phyloP scores from a whole-genome alignment of 1,140 invertebrate species.

The Oryzaephilus surinamensis region DNA sequence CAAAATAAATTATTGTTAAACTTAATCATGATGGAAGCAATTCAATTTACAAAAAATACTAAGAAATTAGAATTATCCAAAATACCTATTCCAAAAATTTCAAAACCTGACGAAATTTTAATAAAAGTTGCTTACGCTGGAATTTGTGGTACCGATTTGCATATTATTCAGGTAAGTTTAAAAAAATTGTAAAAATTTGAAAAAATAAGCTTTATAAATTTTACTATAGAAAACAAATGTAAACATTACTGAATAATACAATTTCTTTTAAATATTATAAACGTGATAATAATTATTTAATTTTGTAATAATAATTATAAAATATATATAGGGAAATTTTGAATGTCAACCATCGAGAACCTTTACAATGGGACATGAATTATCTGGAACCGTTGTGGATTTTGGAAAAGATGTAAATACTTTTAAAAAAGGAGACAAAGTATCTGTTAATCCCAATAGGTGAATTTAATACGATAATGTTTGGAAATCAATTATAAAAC shows the following conservation, averaged over 20 bases:
- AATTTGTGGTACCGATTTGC: constrained; percentile 73
- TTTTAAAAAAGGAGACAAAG: constrained; percentile 52
- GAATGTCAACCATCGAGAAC: constrained; percentile 45
- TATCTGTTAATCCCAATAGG: constrained; percentile 57
- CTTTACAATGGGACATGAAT: constrained; percentile 58
- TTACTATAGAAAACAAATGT: neutral
- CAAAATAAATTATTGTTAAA: too few relatives aligned
- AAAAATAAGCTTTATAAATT: neutral
- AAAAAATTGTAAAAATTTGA: neutral
- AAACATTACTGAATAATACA: neutral
- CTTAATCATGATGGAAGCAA: constrained; percentile 49
- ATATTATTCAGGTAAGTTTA: constrained; percentile 52
- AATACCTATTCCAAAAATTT: constrained; percentile 40
- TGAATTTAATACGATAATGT: constrained; percentile 32
- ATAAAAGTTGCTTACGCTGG: constrained; percentile 55
- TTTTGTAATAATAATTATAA: neutral
- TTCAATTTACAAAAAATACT: constrained; percentile 44
- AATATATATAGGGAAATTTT: constrained; percentile 45
- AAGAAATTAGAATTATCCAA: constrained; percentile 40
- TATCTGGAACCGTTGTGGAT: constrained; percentile 48
- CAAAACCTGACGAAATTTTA: constrained; percentile 44
- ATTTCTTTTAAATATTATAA: neutral
- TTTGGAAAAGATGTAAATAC: constrained; percentile 44
- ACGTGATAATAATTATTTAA: neutral
- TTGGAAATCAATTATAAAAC: neutral